Conservation (phyloP, 1,140 invertebrate species). For the Drosophila aff. region DNA sequence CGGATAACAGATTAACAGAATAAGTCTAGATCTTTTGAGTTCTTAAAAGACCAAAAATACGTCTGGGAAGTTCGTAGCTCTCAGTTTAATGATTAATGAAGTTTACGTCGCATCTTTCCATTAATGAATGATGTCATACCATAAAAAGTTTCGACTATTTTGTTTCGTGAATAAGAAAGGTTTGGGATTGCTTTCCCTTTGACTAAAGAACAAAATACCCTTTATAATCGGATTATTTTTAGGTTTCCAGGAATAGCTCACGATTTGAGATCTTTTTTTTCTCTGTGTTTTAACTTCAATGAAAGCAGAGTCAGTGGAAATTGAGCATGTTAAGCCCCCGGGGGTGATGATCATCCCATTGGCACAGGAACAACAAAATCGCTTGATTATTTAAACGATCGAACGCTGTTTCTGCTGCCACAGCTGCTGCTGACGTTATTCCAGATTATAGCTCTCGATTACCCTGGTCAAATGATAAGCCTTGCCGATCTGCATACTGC, state of each 20-base stretch:
- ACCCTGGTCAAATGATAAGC: constrained; percentile 44
- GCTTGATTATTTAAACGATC: constrained; percentile 49
- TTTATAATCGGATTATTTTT: neutral
- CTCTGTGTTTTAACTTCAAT: constrained; percentile 21
- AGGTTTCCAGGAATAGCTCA: neutral
- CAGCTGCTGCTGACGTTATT: constrained; percentile 51
- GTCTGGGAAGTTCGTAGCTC: neutral
- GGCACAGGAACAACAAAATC: constrained; percentile 10
- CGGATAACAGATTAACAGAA: neutral
- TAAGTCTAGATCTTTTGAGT: neutral
- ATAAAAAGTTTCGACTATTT: neutral
- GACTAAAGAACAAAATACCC: neutral
- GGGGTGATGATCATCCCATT: constrained; percentile 37
- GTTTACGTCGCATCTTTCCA: neutral
- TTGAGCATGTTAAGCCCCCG: constrained; percentile 26
- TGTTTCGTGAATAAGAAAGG: neutral
- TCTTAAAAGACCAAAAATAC: neutral
- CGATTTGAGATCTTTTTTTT: constrained; percentile 1
- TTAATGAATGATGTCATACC: constrained; percentile 5
- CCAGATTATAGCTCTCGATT: constrained; percentile 33
- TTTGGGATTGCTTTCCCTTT: neutral
- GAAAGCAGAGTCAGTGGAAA: constrained; percentile 33
- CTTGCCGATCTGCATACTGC: constrained; percentile 5
- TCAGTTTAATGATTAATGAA: constrained; percentile 15
- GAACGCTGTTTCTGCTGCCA: constrained; percentile 13